phyloP scores from a whole-genome alignment of 2,888 invertebrate species.

The Ypsolopha sequella region DNA sequence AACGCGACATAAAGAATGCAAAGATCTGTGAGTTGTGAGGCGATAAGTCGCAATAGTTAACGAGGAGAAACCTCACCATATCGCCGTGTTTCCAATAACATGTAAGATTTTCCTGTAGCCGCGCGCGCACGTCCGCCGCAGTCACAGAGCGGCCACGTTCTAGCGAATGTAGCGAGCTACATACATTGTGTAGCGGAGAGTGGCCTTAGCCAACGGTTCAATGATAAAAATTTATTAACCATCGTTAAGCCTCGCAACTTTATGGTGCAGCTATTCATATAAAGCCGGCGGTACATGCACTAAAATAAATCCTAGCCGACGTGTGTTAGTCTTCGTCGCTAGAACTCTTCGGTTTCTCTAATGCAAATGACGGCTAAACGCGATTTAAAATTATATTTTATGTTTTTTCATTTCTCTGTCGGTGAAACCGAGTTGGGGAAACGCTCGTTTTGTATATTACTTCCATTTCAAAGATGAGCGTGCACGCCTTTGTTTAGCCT shows the following conservation, averaged over 20 bases:
- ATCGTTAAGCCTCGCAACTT: slow-evolving; percentile 53
- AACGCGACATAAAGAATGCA: no score
- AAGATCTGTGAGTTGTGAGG: slow-evolving; percentile 5
- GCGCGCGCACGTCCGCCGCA: slow-evolving; percentile 17
- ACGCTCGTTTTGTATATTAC: no score
- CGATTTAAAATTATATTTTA: not conserved
- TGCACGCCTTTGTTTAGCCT: no score
- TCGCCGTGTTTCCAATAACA: slow-evolving; percentile 2
- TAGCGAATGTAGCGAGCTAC: slow-evolving; percentile 10
- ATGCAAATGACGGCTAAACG: not conserved
- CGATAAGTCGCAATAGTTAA: slow-evolving; percentile 40
- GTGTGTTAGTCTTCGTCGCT: slow-evolving; percentile 72
- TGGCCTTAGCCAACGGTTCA: slow-evolving; percentile 27
- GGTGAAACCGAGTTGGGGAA: no score
- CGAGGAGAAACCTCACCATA: slow-evolving; percentile 33
- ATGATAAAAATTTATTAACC: slow-evolving; percentile 62
- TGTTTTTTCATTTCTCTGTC: not conserved
- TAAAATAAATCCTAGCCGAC: slow-evolving; percentile 45
- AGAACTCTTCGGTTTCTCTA: no score
- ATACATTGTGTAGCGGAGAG: slow-evolving; percentile 12
- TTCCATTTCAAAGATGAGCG: no score
- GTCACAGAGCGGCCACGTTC: slow-evolving; percentile 16
- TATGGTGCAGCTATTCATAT: slow-evolving; percentile 44
- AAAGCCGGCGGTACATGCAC: slow-evolving; percentile 42
- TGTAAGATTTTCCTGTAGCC: slow-evolving; percentile 7